Percentiles rank a stretch among this genome's conserved stretches.
phyloP scores from a whole-genome alignment of 2,888 invertebrate species.

The Craniophora ligustri region DNA sequence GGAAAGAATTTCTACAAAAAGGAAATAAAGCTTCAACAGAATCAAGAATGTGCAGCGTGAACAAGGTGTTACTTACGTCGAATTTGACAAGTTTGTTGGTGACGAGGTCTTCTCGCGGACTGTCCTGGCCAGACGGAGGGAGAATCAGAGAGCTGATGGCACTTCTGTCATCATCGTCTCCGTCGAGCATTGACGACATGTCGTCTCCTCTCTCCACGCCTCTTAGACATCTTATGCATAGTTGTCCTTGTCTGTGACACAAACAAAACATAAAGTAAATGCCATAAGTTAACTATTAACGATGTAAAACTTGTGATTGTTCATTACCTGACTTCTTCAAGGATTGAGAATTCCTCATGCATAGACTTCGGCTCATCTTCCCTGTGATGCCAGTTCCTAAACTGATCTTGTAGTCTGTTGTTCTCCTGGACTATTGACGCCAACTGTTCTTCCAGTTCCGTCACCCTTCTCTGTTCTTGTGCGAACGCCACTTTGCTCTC shows the following conservation, averaged over 20 bases:
- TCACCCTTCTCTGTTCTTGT: constrained; percentile 92
- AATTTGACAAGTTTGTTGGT: constrained; percentile 87
- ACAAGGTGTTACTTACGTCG: constrained; percentile 82
- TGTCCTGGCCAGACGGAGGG: constrained; percentile 78
- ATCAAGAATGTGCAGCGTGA: constrained; percentile 38
- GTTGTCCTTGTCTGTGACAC: constrained; percentile 92
- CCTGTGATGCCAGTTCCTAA: constrained; percentile 89
- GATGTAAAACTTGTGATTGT: neutral
- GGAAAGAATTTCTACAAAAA: constrained; percentile 60
- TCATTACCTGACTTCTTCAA: constrained; percentile 94
- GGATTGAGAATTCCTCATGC: constrained; percentile 94
- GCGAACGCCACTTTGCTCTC: constrained; percentile 91
- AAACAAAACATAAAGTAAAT: constrained; percentile 9
- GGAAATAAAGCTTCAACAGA: constrained; percentile 57
- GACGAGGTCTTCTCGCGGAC: constrained; percentile 81
- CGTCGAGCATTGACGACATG: constrained; percentile 91
- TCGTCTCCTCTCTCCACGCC: constrained; percentile 90
- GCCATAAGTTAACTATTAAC: neutral
- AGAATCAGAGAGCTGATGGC: constrained; percentile 88
- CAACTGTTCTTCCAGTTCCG: constrained; percentile 93
- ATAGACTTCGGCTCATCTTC: constrained; percentile 94
- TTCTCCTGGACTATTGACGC: constrained; percentile 92
- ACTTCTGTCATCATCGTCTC: constrained; percentile 92
- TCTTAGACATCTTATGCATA: constrained; percentile 94
- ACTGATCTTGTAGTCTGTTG: constrained; percentile 91